These are phyloP conservation scores for Scaptomyza pallida DNA, from an alignment of 1,140 invertebrate genomes.

Conservation along the genomic window DNA sequence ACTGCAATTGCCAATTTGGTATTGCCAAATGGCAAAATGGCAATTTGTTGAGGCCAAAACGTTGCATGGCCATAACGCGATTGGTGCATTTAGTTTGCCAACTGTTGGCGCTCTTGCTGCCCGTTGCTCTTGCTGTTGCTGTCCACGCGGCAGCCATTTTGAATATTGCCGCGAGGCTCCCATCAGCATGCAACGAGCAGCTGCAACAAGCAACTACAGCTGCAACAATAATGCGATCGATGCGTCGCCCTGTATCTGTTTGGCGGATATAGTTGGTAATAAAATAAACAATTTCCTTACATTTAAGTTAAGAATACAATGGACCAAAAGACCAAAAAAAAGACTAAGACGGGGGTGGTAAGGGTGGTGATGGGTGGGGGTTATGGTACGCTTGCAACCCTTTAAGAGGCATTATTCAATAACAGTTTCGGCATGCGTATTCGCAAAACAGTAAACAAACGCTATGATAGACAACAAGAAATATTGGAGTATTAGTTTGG, in stretches of 20 bases:
- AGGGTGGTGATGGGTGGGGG: neutral
- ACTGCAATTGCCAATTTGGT: conserved; percentile 66
- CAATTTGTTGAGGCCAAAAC: conserved; percentile 64
- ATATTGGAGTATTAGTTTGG: too few relatives aligned
- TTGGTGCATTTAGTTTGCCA: conserved; percentile 77
- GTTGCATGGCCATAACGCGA: conserved; percentile 77
- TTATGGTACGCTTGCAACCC: neutral
- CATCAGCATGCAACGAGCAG: neutral
- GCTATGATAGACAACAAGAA: neutral
- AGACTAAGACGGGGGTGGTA: too few relatives aligned
- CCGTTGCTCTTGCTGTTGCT: conserved; percentile 2
- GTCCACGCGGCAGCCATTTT: conserved; percentile 67
- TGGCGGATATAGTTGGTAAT: conserved; percentile 70
- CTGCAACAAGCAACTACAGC: neutral
- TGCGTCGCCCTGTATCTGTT: neutral
- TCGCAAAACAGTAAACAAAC: neutral
- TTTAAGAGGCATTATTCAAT: neutral
- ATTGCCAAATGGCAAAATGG: conserved; percentile 54
- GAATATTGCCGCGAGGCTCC: conserved; percentile 42
- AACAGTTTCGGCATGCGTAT: neutral
- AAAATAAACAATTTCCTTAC: conserved; percentile 79
- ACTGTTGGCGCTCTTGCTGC: conserved; percentile 12
- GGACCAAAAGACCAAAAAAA: conserved; percentile 10
- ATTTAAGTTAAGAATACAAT: conserved; percentile 68
- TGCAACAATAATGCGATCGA: neutral